Base-by-base conservation (phyloP, 1,140 invertebrate species). In the Lepidurus arcticus region DNA sequence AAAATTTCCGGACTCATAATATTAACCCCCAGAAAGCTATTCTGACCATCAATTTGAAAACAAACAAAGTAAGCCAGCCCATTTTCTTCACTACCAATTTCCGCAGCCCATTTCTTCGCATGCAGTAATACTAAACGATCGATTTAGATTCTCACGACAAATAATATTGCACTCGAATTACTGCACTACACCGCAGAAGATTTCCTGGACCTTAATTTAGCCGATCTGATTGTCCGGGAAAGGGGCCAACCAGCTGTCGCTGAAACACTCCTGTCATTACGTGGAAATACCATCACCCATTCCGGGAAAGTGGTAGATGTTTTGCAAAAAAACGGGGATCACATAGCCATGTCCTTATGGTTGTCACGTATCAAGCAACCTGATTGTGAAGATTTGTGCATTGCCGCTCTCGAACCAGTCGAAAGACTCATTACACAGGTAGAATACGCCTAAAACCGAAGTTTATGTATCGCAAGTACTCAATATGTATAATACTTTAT, bases 321-420 rank as follows among this genome's bases (percentile, higher is more conserved):
- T 16, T 78, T 81, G n/a, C 86, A 88, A 24, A 88, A 88, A 79
- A 83, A 86, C 79, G 87, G 87, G 10, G 80, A 84, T 4, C 84
- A 86, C 13, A 83, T 90, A 1, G 87, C 89, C 74, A 89, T 90
- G 7, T 90, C 89, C 0, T 82, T 90, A 7, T 91, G 89, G 89
- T 87, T 90, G 78, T 85, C 88, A 73, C 87, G 88, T 81, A 82
- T 90, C 74, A 88, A 89, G 45, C 44, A 76, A 13, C 84, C 82
- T 77, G 88, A 89, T 76, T 87, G 87, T 0, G 86, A 88, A 1
- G 42, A 26, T 44, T 44, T 47, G 24, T 90, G 89, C 81, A 84
- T 90, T 76, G 89, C 89, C 16, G 89, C 90, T 0, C 89, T 90
- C 77, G 90, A 91, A 82, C 89, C 89, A 4, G 89, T 90, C 44